Conservation (phyloP, 1,140 invertebrate genomes). For the Penaeus japonicus region DNA sequence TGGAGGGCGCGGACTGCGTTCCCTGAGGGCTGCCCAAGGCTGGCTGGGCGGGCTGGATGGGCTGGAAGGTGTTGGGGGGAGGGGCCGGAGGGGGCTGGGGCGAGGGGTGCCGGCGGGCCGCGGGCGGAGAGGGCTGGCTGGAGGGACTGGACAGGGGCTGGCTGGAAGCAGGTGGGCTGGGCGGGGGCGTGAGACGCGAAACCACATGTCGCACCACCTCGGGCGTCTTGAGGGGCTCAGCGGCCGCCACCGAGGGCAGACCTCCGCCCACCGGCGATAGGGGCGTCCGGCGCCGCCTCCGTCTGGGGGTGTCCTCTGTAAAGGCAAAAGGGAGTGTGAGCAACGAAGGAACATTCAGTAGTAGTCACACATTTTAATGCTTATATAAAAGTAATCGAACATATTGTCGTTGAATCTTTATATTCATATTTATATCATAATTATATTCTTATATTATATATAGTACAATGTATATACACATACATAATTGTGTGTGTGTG, state of each 20-base stretch:
- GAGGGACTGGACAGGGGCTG: conserved; percentile 10
- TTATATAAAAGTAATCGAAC: no score
- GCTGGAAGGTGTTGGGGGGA: conserved; percentile 46
- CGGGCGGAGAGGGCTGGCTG: conserved; percentile 29
- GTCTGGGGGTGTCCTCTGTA: conserved; percentile 53
- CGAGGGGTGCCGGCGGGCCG: conserved; percentile 28
- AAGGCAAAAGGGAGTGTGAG: not conserved
- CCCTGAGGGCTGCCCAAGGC: not conserved
- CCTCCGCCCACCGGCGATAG: conserved; percentile 28
- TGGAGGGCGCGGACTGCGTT: conserved; percentile 53
- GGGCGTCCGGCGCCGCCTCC: conserved; percentile 53
- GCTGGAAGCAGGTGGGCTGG: conserved; percentile 40
- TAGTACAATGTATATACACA: no score
- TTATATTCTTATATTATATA: no score
- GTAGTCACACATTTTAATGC: no score
- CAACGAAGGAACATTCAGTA: not conserved
- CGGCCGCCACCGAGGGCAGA: not conserved
- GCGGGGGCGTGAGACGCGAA: conserved; percentile 54
- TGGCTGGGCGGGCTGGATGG: conserved; percentile 34
- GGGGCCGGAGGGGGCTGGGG: conserved; percentile 4
- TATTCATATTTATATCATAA: no score
- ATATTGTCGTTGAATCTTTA: no score
- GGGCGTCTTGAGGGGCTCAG: conserved; percentile 53
- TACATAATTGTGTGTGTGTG: no score
- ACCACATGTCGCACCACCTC: conserved; percentile 58